Percentiles rank a stretch among this genome's conserved stretches.
Conservation (phyloP, 2,797 vertebrate species). For the Bucorvus abyssinicus region DNA sequence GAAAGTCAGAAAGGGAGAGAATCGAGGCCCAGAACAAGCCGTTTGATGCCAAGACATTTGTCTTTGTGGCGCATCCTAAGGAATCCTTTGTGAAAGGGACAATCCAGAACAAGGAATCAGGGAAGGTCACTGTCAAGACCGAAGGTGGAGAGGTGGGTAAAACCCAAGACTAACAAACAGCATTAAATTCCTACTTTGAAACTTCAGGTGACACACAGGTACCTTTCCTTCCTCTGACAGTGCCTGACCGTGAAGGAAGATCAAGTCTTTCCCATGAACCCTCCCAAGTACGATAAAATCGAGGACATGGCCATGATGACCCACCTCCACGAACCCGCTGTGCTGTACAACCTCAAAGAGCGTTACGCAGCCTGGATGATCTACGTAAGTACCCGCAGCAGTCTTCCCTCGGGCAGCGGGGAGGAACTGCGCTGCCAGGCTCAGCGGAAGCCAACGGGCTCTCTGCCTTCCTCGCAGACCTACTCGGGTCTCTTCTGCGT, state of each 20-base stretch:
- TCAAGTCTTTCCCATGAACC: slow-evolving; percentile 1
- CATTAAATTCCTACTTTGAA: too few relatives aligned
- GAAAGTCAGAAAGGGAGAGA: slow-evolving; percentile 75
- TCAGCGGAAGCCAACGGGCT: neutral
- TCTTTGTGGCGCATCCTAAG: neutral
- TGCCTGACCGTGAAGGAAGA: slow-evolving; percentile 43
- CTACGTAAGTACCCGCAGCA: slow-evolving; percentile 75
- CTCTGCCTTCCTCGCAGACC: neutral
- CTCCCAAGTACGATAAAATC: slow-evolving; percentile 18
- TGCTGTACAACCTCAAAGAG: slow-evolving; percentile 86
- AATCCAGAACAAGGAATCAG: neutral
- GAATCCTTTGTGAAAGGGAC: slow-evolving; percentile 34
- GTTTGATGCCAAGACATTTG: neutral
- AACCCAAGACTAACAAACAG: neutral
- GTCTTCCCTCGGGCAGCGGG: neutral
- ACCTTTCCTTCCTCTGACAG: neutral
- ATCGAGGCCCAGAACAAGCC: slow-evolving; percentile 10
- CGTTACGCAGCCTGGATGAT: slow-evolving; percentile 91
- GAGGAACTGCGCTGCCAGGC: neutral
- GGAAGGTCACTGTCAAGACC: slow-evolving; percentile 32
- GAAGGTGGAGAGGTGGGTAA: slow-evolving; percentile 77
- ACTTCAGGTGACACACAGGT: neutral
- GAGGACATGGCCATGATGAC: slow-evolving; percentile 74
- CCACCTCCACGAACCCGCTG: too few relatives aligned
- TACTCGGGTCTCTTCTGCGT: neutral